Conservation (phyloP, 2,797 vertebrate species). For the Antrozous pallidus region DNA sequence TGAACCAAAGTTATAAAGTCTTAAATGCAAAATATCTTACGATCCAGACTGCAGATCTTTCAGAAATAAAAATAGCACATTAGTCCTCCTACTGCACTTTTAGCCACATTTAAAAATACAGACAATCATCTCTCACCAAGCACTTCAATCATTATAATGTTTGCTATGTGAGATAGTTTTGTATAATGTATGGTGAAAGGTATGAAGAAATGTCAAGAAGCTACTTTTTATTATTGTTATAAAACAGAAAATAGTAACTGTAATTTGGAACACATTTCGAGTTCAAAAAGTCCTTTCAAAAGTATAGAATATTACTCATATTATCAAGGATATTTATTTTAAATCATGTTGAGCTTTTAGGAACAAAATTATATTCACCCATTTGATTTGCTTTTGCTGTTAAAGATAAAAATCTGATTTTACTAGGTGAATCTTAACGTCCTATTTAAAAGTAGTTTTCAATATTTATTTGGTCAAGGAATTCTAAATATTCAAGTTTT, state of each 20-base stretch:
- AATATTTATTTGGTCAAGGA: neutral
- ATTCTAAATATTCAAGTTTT: neutral
- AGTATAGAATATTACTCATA: neutral
- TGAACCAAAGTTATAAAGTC: neutral
- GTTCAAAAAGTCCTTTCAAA: neutral
- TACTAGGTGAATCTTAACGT: neutral
- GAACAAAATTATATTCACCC: neutral
- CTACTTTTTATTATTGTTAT: neutral
- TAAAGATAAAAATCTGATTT: neutral
- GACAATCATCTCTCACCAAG: neutral
- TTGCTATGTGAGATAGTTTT: neutral
- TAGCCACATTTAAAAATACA: neutral
- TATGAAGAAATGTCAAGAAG: neutral
- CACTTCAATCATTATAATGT: neutral
- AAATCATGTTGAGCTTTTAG: neutral
- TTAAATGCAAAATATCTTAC: neutral
- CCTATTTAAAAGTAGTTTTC: conserved; percentile 15
- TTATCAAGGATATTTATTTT: neutral
- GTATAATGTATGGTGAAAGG: neutral
- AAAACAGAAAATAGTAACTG: neutral
- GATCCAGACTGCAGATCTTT: neutral
- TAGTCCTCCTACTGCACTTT: neutral
- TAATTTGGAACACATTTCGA: neutral
- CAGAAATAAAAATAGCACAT: neutral
- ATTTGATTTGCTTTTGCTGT: neutral